A percentile compares a stretch with the other conserved stretches of the same genome.
Conservation (phyloP, 2,888 invertebrate genomes). For the Dynastes hyllus region DNA sequence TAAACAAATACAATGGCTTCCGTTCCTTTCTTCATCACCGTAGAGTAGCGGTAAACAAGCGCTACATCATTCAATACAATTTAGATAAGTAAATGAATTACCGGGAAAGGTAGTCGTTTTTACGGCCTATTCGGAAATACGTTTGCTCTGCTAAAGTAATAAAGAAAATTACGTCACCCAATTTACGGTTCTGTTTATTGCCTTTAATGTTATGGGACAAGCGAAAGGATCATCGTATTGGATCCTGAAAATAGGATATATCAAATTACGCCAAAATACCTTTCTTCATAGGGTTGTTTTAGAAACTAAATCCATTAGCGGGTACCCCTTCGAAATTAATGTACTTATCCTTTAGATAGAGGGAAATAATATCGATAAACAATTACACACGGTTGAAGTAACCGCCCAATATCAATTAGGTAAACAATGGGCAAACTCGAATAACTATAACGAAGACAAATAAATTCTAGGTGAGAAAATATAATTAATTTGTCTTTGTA, state of each 20-base stretch:
- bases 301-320: conserved; percentile 9
- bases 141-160: conserved; percentile 15
- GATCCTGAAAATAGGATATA: conserved; percentile 23
- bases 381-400: neutral
- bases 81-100: conserved; percentile 16
- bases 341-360: neutral
- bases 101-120: neutral
- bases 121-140: conserved; percentile 6
- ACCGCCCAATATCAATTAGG: neutral
- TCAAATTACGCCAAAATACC: conserved; percentile 18
- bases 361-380: conserved; percentile 7
- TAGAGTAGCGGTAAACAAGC: too few relatives aligned
- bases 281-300: neutral
- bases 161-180: conserved; percentile 33
- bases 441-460: too few relatives aligned
- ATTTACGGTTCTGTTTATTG: conserved; percentile 33
- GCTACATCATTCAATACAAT: neutral
- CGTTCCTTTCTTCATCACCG: too few relatives aligned
- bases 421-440: too few relatives aligned
- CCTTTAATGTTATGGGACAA: conserved; percentile 26
- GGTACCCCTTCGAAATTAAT: neutral
- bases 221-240: conserved; percentile 18
- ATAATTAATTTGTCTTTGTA: too few relatives aligned
- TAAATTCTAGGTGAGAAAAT: too few relatives aligned
- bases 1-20: too few relatives aligned